These are phyloP conservation scores for Polydesmus complanatus DNA, from an alignment of 2,888 invertebrate species.

Conservation along the genomic window DNA sequence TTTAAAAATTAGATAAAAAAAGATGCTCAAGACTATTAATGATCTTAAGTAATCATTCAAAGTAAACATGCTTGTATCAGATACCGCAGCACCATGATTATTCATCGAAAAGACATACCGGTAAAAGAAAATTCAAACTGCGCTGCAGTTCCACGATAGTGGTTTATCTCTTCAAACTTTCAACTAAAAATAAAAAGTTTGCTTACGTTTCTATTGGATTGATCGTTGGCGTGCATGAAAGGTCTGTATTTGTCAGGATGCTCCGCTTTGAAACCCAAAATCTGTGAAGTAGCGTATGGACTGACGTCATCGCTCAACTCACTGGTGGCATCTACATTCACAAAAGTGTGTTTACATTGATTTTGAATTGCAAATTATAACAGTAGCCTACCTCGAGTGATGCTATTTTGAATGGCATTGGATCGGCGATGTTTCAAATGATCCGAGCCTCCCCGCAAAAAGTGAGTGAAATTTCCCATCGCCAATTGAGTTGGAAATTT, in stretches of 20 bases:
- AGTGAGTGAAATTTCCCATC: conserved; percentile 15
- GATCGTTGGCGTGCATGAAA: conserved; percentile 5
- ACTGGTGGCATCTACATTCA: conserved; percentile 5
- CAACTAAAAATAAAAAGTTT: too few relatives aligned
- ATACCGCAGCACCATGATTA: too few relatives aligned
- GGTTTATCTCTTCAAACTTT: too few relatives aligned
- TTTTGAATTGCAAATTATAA: not conserved
- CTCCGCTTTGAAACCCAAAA: conserved; percentile 12
- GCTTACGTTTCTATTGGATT: conserved; percentile 12
- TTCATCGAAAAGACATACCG: too few relatives aligned
- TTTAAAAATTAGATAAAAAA: too few relatives aligned
- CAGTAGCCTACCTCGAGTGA: not conserved
- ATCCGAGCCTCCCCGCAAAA: conserved; percentile 11
- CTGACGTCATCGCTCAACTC: conserved; percentile 12
- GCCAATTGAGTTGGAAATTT: conserved; percentile 12
- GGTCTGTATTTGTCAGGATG: conserved; percentile 6
- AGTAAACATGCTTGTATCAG: too few relatives aligned
- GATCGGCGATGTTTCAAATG: conserved; percentile 2
- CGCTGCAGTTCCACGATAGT: too few relatives aligned
- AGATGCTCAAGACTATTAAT: too few relatives aligned
- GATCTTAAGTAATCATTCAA: too few relatives aligned
- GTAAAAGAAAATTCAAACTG: too few relatives aligned
- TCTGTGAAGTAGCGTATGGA: conserved; percentile 15
- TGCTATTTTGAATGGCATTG: conserved; percentile 9
- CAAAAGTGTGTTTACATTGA: not conserved